Conservation (phyloP, 1,140 invertebrate genomes). For the Bombus difficillimus region DNA sequence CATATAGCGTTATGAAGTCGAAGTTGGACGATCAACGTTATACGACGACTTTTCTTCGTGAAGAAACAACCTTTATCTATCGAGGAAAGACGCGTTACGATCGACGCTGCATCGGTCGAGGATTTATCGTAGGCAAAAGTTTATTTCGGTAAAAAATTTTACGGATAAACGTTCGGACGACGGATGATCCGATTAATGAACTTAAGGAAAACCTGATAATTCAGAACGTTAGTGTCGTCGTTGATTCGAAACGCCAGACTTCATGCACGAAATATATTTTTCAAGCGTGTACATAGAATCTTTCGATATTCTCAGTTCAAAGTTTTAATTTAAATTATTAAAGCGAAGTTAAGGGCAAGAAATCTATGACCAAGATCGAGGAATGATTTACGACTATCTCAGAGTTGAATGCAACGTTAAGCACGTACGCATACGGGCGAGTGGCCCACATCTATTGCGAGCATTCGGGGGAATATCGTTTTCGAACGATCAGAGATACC, state of each 20-base stretch:
- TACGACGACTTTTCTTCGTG: not conserved
- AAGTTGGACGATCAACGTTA: not conserved
- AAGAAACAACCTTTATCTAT: not conserved
- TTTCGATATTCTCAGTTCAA: not conserved
- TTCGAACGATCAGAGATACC: not conserved
- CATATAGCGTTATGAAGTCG: too few relatives aligned
- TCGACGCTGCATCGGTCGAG: not conserved
- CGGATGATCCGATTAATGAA: not conserved
- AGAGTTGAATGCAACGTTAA: not conserved
- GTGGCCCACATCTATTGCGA: slow-evolving; percentile 31
- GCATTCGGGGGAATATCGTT: slow-evolving; percentile 2
- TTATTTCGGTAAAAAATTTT: not conserved
- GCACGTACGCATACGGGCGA: slow-evolving; percentile 15
- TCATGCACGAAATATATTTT: not conserved
- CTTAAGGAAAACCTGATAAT: not conserved
- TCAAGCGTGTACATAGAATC: not conserved
- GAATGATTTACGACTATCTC: not conserved
- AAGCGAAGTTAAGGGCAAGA: too few relatives aligned
- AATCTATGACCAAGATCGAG: not conserved
- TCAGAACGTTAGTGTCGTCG: not conserved
- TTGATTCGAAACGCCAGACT: too few relatives aligned
- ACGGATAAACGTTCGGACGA: not conserved
- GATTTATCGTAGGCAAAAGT: not conserved
- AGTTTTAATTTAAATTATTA: too few relatives aligned
- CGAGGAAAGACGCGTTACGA: too few relatives aligned